A percentile compares a stretch with the other conserved stretches of the same genome.
Evolutionary conservation across 2,797 vertebrate genomes (phyloP).

Genomic region (Antennarius maculatus): DNA sequence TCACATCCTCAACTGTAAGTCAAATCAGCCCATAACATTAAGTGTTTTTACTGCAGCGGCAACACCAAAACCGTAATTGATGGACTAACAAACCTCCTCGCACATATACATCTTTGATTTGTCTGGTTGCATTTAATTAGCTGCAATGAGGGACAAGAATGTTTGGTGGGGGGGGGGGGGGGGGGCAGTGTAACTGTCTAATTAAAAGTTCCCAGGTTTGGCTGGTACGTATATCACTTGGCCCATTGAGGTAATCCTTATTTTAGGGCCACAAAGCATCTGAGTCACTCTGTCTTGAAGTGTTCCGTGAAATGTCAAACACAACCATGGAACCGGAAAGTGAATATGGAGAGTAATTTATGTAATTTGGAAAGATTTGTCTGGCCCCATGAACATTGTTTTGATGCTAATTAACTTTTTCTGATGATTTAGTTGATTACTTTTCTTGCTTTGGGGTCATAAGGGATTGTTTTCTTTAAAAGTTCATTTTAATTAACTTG

Average conservation of each 20-base stretch:
- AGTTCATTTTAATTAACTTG: constrained; percentile 2
- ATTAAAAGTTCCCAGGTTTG: constrained; percentile 52
- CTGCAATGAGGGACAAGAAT: constrained; percentile 23
- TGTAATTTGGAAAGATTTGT: background rate
- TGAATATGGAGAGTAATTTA: background rate
- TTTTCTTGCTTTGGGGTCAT: background rate
- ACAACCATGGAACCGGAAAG: constrained; percentile 7
- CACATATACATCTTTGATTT: constrained; percentile 44
- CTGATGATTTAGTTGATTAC: background rate
- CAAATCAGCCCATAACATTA: constrained; percentile 3
- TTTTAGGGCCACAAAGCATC: constrained; percentile 40
- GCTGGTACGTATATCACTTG: constrained; percentile 47
- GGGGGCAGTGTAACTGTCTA: constrained; percentile 40
- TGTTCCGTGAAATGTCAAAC: constrained; percentile 11
- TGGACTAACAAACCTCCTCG: constrained; percentile 35
- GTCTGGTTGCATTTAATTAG: constrained; percentile 54
- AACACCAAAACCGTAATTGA: constrained; percentile 38
- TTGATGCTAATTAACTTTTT: constrained; percentile 4
- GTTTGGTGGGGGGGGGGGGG: constrained; percentile 17
- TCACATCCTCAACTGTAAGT: constrained; percentile 1
- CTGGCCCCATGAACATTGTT: background rate
- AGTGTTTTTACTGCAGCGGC: constrained; percentile 15
- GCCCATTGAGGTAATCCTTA: constrained; percentile 43
- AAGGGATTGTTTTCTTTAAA: constrained; percentile 3
- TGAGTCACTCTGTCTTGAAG: constrained; percentile 34